These are phyloP conservation scores for Dicrostonyx torquatus DNA, from an alignment of 2,797 vertebrate genomes.

Conservation along the genomic window DNA sequence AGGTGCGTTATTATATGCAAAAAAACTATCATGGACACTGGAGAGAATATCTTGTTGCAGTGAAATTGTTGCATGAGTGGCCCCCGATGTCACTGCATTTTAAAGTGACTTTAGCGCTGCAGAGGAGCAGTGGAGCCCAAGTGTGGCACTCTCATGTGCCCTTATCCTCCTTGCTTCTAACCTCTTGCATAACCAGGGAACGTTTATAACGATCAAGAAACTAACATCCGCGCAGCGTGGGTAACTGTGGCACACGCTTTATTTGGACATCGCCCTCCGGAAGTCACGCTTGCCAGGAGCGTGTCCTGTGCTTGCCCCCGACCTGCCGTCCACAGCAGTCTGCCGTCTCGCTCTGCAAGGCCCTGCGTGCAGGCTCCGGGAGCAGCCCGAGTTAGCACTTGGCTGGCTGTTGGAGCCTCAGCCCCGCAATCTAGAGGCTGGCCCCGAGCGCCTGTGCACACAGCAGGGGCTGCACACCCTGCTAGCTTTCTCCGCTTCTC, in stretches of 20 bases:
- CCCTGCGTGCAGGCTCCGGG: accelerated
- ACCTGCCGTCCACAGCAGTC: neutral
- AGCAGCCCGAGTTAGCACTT: accelerated
- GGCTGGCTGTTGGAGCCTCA: neutral
- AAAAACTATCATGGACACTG: neutral
- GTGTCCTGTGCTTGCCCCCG: accelerated
- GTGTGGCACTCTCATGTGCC: too few species aligned
- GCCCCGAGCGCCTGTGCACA: accelerated
- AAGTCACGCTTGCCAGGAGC: neutral
- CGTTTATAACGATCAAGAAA: neutral
- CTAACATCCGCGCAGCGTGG: accelerated
- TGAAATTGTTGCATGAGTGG: neutral
- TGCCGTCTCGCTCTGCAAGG: too few species aligned
- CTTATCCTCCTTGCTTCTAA: neutral
- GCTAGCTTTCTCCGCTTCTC: too few species aligned
- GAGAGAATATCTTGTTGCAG: neutral
- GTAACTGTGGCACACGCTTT: neutral
- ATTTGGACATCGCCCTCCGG: too few species aligned
- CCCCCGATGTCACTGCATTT: neutral
- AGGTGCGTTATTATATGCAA: neutral
- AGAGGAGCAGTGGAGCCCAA: neutral
- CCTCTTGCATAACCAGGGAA: neutral
- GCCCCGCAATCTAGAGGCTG: neutral
- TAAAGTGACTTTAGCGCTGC: neutral
- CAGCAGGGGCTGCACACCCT: neutral